Conservation (phyloP, 2,797 vertebrate genomes). For the Smutsia gigantea region DNA sequence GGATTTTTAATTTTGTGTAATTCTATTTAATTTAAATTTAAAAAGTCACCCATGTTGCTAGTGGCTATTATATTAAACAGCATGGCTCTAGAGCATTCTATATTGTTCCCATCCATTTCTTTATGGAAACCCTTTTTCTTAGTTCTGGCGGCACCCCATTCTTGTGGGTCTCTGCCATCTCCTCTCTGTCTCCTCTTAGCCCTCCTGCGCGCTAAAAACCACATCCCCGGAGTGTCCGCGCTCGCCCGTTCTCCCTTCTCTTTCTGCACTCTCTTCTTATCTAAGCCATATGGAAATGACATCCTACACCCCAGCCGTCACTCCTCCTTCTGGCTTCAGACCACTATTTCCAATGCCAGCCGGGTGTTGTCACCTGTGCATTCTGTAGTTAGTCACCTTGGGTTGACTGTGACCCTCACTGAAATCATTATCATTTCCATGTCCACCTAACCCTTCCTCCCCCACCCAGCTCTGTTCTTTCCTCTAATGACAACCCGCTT, state of each 20-base stretch:
- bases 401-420: not conserved
- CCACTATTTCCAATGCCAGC: not conserved
- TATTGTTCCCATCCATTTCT: not conserved
- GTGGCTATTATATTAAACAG: not conserved
- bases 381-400: not conserved
- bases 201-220: not conserved
- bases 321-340: conserved; percentile 17
- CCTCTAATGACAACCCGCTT: not conserved
- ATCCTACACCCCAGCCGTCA: not conserved
- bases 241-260: not conserved
- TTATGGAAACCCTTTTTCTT: not conserved
- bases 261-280: not conserved
- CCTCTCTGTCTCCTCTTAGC: not conserved
- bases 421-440: not conserved
- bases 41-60: not conserved
- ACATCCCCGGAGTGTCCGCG: not conserved
- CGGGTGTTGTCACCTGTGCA: not conserved
- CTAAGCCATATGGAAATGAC: not conserved
- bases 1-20: not conserved
- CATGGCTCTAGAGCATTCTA: not conserved
- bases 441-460: not conserved
- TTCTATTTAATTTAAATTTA: not conserved
- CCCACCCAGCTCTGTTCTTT: not conserved
- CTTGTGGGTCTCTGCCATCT: not conserved
- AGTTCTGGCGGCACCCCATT: not conserved